Evolutionary conservation across 2,888 invertebrate species (phyloP), one percentile per base, ranked within the genome.

Genomic region (Parnassius orleans): DNA sequence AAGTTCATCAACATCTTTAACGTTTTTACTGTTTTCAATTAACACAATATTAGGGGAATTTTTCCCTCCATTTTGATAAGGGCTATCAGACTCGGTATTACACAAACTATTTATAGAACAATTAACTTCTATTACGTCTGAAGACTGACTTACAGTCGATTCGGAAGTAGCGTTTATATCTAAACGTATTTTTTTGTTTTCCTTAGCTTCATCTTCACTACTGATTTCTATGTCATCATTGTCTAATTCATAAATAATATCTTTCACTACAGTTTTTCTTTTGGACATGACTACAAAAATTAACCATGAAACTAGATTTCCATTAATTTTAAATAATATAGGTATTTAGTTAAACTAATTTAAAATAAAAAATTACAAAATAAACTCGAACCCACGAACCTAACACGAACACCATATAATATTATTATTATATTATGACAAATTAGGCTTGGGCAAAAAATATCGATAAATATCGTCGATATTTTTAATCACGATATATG

Each of bases 201-300:
- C 82, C 72, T 77, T 87, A 73, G 72, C 78, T 77, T 91, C 90
- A 66, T 90, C 90, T 41, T 88, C 90, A 70, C 90, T 90, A 60
- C 90, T 91, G 52, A 84, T 70, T 73, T 81, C 87, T 66, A 89
- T 77, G 73, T 92, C 92, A 66, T 90, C 91, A 71, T 88, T 88
- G 69, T 91, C 89, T 69, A 92, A 82, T 81, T 92, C 92, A 76
- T 86, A 92, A 76, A 92, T 91, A 10, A 91, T 91, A 80, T 91
- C 85, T 65, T 86, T 87, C 42, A 91, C 85, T 52, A 74, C 84
- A 44, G 83, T 77, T 76, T 87, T 91, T 69, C 92, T 81, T 79
- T 90, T 91, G 15, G 92, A 79, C 92, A 92, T 92, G 66, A 52
- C 73, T 56, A 55, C 9, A 46, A 50, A 46, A 15, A 42, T 33